Percentiles rank a stretch among this genome's conserved stretches.
These are phyloP conservation scores for Eupristina koningsbergeri DNA, from an alignment of 1,140 invertebrate genomes.

Conservation along the genomic window DNA sequence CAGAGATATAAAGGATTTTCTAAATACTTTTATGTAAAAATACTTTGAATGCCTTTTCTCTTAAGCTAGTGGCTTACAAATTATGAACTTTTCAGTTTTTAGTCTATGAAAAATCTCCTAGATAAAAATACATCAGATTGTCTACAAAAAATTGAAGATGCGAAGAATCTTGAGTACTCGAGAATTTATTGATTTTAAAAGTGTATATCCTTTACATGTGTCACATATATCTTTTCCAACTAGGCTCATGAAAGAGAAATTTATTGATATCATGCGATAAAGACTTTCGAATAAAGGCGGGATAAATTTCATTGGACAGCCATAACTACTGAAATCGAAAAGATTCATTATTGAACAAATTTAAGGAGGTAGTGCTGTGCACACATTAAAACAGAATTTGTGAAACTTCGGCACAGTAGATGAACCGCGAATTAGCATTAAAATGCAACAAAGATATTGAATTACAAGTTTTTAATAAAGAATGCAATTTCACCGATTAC, in stretches of 20 bases:
- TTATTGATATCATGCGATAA: neutral
- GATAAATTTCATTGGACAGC: neutral
- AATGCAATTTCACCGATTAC: conserved; percentile 42
- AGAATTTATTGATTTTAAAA: too few species aligned
- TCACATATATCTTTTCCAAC: too few species aligned
- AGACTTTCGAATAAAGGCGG: neutral
- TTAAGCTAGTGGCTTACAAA: too few species aligned
- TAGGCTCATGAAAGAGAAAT: neutral
- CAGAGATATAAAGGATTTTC: too few species aligned
- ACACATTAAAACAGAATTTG: conserved; percentile 34
- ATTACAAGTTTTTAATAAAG: conserved; percentile 43
- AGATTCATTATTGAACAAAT: conserved; percentile 23
- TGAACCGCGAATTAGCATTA: conserved; percentile 35
- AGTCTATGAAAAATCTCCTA: too few species aligned
- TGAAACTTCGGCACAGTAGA: neutral
- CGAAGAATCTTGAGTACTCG: too few species aligned
- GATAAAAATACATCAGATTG: too few species aligned
- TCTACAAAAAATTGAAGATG: too few species aligned
- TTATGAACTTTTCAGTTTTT: too few species aligned
- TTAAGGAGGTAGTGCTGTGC: neutral
- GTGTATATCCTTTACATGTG: too few species aligned
- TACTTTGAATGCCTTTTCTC: too few species aligned
- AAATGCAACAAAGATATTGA: conserved; percentile 11
- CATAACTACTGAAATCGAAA: neutral
- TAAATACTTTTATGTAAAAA: too few species aligned